Conservation (phyloP, 2,113 vertebrate species). For the Vidua macroura region DNA sequence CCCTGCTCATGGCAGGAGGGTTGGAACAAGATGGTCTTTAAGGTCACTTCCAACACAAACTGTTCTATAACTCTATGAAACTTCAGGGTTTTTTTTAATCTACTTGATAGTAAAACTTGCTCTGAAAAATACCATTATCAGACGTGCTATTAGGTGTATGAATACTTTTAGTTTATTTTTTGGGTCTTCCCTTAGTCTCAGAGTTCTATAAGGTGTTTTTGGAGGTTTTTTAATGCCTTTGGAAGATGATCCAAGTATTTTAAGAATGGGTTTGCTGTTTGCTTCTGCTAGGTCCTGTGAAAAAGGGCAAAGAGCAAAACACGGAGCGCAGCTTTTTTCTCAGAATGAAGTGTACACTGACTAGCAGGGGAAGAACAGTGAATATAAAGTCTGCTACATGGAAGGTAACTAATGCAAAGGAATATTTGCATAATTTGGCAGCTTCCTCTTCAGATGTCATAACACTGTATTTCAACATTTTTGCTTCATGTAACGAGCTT, state of each 20-base stretch:
- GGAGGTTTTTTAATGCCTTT: not conserved
- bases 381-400: slow-evolving; percentile 98
- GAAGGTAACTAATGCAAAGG: slow-evolving; percentile 81
- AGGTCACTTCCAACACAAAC: not conserved
- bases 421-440: not conserved
- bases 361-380: slow-evolving; percentile 94
- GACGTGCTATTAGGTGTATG: not conserved
- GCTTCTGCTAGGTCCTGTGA: slow-evolving; percentile 80
- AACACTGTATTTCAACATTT: slow-evolving; percentile 26
- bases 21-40: accelerated
- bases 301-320: slow-evolving; percentile 89
- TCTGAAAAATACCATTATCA: not conserved
- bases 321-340: slow-evolving; percentile 93
- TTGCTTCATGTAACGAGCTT: not conserved
- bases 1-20: not conserved
- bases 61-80: not conserved
- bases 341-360: slow-evolving; percentile 97
- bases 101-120: not conserved
- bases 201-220: accelerated
- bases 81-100: not conserved
- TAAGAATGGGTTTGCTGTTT: slow-evolving; percentile 34
- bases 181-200: not conserved
- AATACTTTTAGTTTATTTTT: not conserved
- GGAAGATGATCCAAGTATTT: not conserved
- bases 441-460: slow-evolving; percentile 31